These are phyloP conservation scores for Gryon sp. DNA, from an alignment of 1,140 invertebrate genomes.

Conservation along the genomic window DNA sequence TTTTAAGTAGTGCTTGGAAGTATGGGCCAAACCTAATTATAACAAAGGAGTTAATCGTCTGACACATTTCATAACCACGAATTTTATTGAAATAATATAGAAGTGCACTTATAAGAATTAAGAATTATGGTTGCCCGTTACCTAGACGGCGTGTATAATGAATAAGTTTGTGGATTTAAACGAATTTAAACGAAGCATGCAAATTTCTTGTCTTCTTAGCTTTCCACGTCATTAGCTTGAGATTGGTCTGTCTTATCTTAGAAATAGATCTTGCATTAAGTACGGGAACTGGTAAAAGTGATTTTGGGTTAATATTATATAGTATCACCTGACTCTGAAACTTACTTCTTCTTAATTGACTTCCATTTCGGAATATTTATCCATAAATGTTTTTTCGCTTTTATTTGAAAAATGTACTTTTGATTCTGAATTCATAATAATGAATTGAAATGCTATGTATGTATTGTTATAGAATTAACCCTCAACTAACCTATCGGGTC, in stretches of 20 bases:
- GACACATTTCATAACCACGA: constrained; percentile 26
- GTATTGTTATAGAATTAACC: too few species aligned
- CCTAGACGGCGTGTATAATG: constrained; percentile 43
- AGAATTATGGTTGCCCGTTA: constrained; percentile 40
- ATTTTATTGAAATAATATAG: constrained; percentile 45
- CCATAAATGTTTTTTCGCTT: too few species aligned
- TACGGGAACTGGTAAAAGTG: constrained; percentile 61
- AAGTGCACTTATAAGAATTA: constrained; percentile 48
- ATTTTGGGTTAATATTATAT: constrained; percentile 60
- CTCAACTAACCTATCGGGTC: too few species aligned
- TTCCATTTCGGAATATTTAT: too few species aligned
- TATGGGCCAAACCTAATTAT: constrained; percentile 12
- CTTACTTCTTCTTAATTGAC: constrained; percentile 52
- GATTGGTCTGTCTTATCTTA: constrained; percentile 70
- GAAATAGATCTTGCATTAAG: constrained; percentile 64
- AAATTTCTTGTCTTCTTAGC: constrained; percentile 67
- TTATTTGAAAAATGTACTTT: too few species aligned
- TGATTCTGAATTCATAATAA: too few species aligned
- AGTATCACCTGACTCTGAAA: constrained; percentile 38
- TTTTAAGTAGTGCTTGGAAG: constrained; percentile 15
- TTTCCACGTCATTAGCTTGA: constrained; percentile 70
- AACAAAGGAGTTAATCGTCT: constrained; percentile 51
- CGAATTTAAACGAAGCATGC: constrained; percentile 68
- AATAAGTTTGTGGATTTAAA: constrained; percentile 54
- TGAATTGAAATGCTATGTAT: too few species aligned